Conservation (phyloP, 1,140 invertebrate genomes). For the Acromyrmex charruanus region DNA sequence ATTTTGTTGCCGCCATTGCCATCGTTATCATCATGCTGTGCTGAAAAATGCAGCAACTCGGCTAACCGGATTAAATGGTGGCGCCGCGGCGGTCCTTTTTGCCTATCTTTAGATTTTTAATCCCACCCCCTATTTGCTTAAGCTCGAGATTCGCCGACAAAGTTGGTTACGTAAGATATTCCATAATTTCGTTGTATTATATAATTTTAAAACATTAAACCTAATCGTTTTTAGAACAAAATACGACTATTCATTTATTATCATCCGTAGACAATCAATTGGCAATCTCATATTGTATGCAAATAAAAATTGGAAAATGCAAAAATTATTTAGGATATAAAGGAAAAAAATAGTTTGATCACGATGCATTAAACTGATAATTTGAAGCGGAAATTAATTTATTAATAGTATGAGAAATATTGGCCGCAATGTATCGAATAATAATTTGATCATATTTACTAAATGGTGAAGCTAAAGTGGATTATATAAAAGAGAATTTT, state of each 20-base stretch:
- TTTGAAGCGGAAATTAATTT: background rate
- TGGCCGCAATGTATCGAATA: background rate
- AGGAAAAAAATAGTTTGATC: background rate
- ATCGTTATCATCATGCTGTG: slow-evolving; percentile 8
- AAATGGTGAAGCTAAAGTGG: background rate
- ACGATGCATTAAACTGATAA: background rate
- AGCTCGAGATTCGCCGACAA: background rate
- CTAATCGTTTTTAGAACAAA: background rate
- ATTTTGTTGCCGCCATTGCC: background rate
- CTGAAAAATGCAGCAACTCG: slow-evolving; percentile 51
- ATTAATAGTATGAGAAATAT: background rate
- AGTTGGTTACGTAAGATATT: background rate
- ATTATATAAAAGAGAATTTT: slow-evolving; percentile 2
- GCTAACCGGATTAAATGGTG: slow-evolving; percentile 53
- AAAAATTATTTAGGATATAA: background rate
- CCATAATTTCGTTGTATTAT: background rate
- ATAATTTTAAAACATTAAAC: background rate
- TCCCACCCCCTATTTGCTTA: slow-evolving; percentile 8
- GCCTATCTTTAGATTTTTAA: slow-evolving; percentile 33
- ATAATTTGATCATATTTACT: background rate
- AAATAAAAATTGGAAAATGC: background rate
- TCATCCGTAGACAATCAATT: background rate
- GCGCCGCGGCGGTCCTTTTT: background rate
- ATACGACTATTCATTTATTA: background rate
- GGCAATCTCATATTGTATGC: background rate